Percentiles rank a stretch among this genome's conserved stretches.
Conservation (phyloP, 2,888 invertebrate genomes). For the Rhagophthalmus giganteus region DNA sequence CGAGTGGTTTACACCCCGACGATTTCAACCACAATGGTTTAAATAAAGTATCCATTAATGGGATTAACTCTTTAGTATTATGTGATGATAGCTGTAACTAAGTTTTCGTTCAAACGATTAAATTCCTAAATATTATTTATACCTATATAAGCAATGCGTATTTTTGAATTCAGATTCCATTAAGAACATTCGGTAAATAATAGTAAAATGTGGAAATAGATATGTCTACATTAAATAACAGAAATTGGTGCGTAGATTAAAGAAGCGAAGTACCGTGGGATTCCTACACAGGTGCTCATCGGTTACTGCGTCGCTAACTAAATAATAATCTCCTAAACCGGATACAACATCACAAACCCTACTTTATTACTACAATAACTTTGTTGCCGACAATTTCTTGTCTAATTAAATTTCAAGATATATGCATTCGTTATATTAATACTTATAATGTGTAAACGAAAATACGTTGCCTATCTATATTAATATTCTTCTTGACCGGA, state of each 20-base stretch:
- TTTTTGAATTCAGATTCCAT: too few species aligned
- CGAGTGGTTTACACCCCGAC: constrained; percentile 31
- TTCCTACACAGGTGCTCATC: constrained; percentile 42
- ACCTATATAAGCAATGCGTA: too few species aligned
- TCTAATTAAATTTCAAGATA: constrained; percentile 18
- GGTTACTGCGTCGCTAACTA: constrained; percentile 19
- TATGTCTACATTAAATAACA: too few species aligned
- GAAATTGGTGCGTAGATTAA: constrained; percentile 1
- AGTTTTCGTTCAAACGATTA: too few species aligned
- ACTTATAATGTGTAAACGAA: neutral
- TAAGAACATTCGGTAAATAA: too few species aligned
- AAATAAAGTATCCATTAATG: constrained; percentile 27
- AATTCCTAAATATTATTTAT: too few species aligned
- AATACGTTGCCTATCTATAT: neutral
- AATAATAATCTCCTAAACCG: constrained; percentile 26
- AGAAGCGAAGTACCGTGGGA: constrained; percentile 43
- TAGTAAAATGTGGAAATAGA: neutral
- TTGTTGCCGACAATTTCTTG: constrained; percentile 12
- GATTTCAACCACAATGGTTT: constrained; percentile 29
- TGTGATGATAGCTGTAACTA: constrained; percentile 15
- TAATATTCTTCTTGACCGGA: too few species aligned
- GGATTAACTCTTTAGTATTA: constrained; percentile 25
- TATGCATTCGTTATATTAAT: neutral
- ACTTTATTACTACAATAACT: constrained; percentile 20
- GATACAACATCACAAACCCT: constrained; percentile 18